Base-by-base conservation (phyloP, 2,888 invertebrate genomes). In the Chesias legatella region DNA sequence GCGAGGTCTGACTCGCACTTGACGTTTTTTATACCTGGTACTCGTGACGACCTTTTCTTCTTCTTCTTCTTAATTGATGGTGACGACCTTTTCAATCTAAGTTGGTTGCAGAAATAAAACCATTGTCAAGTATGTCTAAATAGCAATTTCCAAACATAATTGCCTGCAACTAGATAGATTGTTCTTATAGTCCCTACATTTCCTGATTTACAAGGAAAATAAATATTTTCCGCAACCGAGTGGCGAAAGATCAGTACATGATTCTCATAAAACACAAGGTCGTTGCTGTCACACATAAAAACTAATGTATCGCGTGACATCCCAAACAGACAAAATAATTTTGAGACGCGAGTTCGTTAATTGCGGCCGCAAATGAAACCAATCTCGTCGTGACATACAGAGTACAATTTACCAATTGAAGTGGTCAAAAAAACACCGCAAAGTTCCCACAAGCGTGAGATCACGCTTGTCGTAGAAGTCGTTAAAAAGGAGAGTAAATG, bases 281-380 rank as follows among this genome's bases (percentile, higher is more conserved):
- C 8, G 35, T 32, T 11, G 23, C 17, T 17, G 9, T 31, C 23
- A 10, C 28, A 30, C 23, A 29, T 17, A 2, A 26, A 33, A 44
- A 48, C 29, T 9, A 44, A 48, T 9, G 35, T 38, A 48, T 51
- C 43, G 51, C 45, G 49, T 54, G 45, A 49, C 47, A 40, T 42
- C 35, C 36, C 21, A 26, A 35, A 34, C 20, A 36, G 21, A 27
- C 35, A 23, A 39, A 42, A 48, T 17, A 17, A 17, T 17, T 17
- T 39, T 38, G 10, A 29, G 33, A 10, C 20, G 26, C 32, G n/a
- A 34, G 28, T 44, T 40, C 13, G 13, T 54, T 40, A 39, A 49
- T 54, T 42, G 38, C 33, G 36, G 39, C 40, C 42, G 25, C 39
- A 39, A 54, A 51, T 45, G 25, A 51, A 48, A 48, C 41, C 53